Evolutionary conservation across 1,140 invertebrate genomes (phyloP).

Genomic region (Drosophila melanogaster): DNA sequence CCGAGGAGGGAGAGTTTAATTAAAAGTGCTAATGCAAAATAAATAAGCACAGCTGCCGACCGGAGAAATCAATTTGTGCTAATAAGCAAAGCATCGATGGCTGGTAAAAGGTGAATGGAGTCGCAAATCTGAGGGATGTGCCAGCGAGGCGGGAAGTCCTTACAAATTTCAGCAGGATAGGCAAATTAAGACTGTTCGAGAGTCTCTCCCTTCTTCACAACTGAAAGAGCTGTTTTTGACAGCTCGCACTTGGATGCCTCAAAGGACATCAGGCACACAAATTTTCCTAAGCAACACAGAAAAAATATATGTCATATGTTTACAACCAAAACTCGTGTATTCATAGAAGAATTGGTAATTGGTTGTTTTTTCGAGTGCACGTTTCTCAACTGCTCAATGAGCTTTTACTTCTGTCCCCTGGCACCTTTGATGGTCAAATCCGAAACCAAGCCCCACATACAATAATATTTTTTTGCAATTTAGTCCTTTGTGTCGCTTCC

Average conservation of each 20-base stretch:
- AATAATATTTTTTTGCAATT: constrained; percentile 82
- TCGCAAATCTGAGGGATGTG: constrained; percentile 17
- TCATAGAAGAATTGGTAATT: too few relatives aligned
- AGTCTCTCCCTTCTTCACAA: constrained; percentile 20
- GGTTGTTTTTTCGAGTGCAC: neutral
- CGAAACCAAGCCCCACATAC: constrained; percentile 62
- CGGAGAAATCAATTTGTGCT: constrained; percentile 78
- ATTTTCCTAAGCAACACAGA: neutral
- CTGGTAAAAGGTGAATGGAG: constrained; percentile 2
- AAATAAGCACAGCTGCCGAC: constrained; percentile 65
- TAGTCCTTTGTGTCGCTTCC: constrained; percentile 31
- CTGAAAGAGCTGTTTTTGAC: constrained; percentile 27
- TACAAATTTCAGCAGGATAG: constrained; percentile 21
- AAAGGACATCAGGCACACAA: constrained; percentile 27
- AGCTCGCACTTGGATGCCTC: constrained; percentile 22
- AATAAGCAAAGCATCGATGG: constrained; percentile 59
- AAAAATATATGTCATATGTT: neutral
- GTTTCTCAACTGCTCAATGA: constrained; percentile 11
- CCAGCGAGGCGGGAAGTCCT: neutral
- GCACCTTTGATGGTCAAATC: constrained; percentile 69
- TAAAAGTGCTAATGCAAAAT: constrained; percentile 83
- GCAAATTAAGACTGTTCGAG: constrained; percentile 20
- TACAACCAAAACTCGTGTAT: too few relatives aligned
- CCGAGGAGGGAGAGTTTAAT: constrained; percentile 65
- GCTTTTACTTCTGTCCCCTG: constrained; percentile 27